Conservation (phyloP, 2,888 invertebrate genomes). For the Lasioglossum malachurum region DNA sequence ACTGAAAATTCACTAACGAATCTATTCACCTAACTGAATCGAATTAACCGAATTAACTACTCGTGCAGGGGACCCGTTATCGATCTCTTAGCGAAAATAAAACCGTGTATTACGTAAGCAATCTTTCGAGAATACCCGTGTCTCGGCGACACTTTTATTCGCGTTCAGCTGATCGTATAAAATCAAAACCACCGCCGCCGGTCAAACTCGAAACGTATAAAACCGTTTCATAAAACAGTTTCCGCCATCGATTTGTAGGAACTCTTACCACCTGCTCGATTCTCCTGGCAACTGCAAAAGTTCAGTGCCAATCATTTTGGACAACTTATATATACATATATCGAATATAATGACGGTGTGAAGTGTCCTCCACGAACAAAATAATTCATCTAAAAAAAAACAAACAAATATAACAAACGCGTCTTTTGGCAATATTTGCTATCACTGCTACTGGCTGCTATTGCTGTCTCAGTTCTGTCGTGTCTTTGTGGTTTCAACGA, state of each 20-base stretch:
- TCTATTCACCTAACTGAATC: neutral
- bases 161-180: neutral
- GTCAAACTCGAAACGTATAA: neutral
- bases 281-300: neutral
- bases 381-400: conserved; percentile 6
- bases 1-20: neutral
- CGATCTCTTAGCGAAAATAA: neutral
- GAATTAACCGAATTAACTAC: neutral
- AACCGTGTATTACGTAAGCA: neutral
- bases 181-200: neutral
- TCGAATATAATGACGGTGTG: neutral
- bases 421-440: conserved; percentile 12
- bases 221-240: neutral
- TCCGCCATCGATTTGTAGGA: neutral
- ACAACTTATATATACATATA: neutral
- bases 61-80: neutral
- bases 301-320: neutral
- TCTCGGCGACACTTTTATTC: neutral
- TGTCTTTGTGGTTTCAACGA: neutral
- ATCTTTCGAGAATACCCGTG: neutral
- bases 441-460: conserved; percentile 24
- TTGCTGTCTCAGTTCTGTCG: conserved; percentile 18
- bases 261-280: conserved; percentile 13
- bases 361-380: neutral
- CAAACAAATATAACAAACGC: neutral